phyloP scores from a whole-genome alignment of 2,113 vertebrate genomes.

The Pseudorhombus dupliciocellatus region DNA sequence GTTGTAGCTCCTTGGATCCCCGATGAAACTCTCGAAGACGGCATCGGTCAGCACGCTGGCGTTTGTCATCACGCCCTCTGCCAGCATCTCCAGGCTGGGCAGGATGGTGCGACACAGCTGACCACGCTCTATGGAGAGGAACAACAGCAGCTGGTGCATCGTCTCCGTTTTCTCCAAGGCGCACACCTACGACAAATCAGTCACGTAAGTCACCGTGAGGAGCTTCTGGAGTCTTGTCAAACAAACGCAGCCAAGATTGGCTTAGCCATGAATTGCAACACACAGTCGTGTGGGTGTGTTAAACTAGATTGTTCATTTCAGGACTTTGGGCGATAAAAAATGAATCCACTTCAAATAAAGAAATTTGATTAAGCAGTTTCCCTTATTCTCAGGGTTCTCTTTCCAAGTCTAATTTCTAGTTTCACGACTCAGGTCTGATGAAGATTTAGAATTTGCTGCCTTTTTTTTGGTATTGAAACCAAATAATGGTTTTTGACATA shows the following conservation, averaged over 20 bases:
- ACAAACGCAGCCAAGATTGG: not conserved
- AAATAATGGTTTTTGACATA: constrained; percentile 1
- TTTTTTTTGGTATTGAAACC: not conserved
- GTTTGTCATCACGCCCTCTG: constrained; percentile 46
- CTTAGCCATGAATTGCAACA: not conserved
- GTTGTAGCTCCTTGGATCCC: constrained; percentile 73
- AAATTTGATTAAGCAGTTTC: not conserved
- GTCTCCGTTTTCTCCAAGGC: constrained; percentile 60
- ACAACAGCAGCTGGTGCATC: constrained; percentile 40
- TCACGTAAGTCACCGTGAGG: not conserved
- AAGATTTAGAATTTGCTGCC: not conserved
- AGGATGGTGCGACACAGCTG: constrained; percentile 65
- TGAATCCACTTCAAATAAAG: not conserved
- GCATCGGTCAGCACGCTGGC: constrained; percentile 40
- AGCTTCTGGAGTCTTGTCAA: not conserved
- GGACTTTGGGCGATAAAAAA: not conserved
- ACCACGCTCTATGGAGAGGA: constrained; percentile 60
- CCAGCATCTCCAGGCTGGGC: constrained; percentile 63
- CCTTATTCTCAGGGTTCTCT: not conserved
- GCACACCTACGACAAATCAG: constrained; percentile 72
- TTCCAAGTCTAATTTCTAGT: not conserved
- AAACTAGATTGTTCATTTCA: constrained; percentile 4
- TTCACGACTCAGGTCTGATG: not conserved
- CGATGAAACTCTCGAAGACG: constrained; percentile 69
- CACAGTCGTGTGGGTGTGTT: not conserved